phyloP scores from a whole-genome alignment of 2,113 vertebrate species.

The Etheostoma cragini region DNA sequence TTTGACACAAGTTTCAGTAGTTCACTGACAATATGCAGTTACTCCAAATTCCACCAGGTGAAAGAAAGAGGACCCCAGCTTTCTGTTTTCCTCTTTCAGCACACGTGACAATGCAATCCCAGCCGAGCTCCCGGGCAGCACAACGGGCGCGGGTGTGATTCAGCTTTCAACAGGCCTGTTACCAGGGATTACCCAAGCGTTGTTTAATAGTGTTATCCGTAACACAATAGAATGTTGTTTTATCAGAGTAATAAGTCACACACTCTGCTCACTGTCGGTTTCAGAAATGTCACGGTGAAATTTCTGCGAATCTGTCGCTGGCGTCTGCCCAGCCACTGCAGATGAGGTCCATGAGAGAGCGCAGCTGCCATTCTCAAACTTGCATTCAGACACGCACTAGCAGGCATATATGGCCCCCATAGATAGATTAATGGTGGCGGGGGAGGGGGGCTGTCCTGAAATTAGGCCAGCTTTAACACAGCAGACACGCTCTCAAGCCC shows the following conservation, averaged over 20 bases:
- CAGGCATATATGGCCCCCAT: constrained; percentile 76
- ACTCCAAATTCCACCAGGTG: constrained; percentile 51
- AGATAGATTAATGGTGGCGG: constrained; percentile 77
- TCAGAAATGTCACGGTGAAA: constrained; percentile 76
- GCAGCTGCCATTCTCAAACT: constrained; percentile 76
- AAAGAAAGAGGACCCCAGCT: constrained; percentile 31
- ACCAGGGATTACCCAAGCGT: constrained; percentile 68
- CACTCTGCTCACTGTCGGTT: constrained; percentile 59
- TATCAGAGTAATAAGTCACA: constrained; percentile 68
- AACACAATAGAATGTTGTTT: constrained; percentile 69
- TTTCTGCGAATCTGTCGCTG: constrained; percentile 72
- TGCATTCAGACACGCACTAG: constrained; percentile 84
- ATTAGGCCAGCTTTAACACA: constrained; percentile 71
- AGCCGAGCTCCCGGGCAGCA: constrained; percentile 10
- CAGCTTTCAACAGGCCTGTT: constrained; percentile 78
- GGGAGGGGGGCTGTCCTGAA: constrained; percentile 50
- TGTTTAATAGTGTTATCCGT: constrained; percentile 63
- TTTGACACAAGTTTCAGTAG: constrained; percentile 52
- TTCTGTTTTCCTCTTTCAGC: constrained; percentile 59
- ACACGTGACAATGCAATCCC: constrained; percentile 56
- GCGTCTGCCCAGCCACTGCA: constrained; percentile 71
- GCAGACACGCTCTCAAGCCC: constrained; percentile 75
- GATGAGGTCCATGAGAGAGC: constrained; percentile 76
- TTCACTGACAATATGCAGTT: constrained; percentile 51
- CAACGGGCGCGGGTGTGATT: constrained; percentile 55